Conservation (phyloP, 2,113 vertebrate genomes). For the Thinocorus orbignyianus region DNA sequence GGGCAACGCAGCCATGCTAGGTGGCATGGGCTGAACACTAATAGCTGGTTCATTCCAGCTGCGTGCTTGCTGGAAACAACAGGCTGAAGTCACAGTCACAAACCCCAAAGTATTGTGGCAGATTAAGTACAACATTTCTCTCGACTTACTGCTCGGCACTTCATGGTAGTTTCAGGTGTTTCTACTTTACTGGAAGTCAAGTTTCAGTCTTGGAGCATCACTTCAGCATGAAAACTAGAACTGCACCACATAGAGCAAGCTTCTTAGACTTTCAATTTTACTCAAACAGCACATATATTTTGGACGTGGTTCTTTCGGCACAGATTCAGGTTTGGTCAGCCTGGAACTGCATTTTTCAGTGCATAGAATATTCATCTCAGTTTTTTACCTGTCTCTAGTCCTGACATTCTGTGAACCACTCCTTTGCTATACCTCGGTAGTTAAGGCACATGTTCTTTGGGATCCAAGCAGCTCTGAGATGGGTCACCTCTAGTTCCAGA, state of each 20-base stretch:
- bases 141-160: neutral
- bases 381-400: neutral
- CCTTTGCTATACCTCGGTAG: accelerated
- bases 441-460: neutral
- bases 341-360: neutral
- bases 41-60: neutral
- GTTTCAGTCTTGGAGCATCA: neutral
- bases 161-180: neutral
- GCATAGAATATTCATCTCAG: neutral
- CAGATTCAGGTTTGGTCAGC: neutral
- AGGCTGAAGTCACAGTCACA: neutral
- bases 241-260: neutral
- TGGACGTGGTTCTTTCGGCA: neutral
- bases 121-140: neutral
- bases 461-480: neutral
- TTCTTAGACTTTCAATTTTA: neutral
- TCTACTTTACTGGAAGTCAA: neutral
- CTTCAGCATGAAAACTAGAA: neutral
- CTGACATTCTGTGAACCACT: neutral
- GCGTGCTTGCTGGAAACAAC: neutral
- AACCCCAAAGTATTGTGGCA: neutral
- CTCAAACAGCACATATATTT: neutral
- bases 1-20: neutral
- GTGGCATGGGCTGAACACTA: neutral
- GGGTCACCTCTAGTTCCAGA: neutral